Evolutionary conservation across 2,797 vertebrate species (phyloP), one percentile per base, ranked within the genome.

Genomic region (Aulostomus chinensis): DNA sequence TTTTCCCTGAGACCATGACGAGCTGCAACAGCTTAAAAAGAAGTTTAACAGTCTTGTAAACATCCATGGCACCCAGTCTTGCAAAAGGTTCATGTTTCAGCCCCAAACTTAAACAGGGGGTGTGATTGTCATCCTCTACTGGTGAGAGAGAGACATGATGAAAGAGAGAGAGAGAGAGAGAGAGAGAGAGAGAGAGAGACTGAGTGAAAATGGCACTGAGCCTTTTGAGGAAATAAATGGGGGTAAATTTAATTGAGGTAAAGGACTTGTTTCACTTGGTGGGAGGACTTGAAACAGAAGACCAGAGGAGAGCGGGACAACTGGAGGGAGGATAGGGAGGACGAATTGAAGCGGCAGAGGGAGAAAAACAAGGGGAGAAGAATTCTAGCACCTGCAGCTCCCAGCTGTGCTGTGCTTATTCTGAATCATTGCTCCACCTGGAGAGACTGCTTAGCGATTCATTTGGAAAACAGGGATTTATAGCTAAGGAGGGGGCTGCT

Each of bases 401-500:
- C 66, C 72, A 83, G 83, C 79, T 81, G 80, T 43, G 53, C 64
- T 17, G 43, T 20, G 58, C 78, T 85, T 77, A 77, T 78, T 87
- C 76, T 73, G 77, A 84, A 84, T 82, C 78, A 73, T 68, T 51
- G 71, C 83, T 79, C 60, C 77, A 73, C 56, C 64, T 42, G 47
- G 52, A 68, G 68, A 76, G 50, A 48, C 77, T 72, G 78, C 77
- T 79, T 64, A 73, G 68, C 24, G 64, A 68, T 87, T 82, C 61
- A 82, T 85, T 87, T 80, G 62, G 62, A 81, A 86, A 83, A 79
- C 76, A 54, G 70, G 78, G 73, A 86, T 87, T 86, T 86, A 86
- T 84, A 36, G 58, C 54, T 39, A 39, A 49, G 46, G 34, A 38
- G 45, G 51, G 37, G 62, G 57, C 52, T 47, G 56, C 39, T 49